A percentile compares a stretch with the other conserved stretches of the same genome.
Evolutionary conservation across 2,113 vertebrate species (phyloP).

Genomic region (Sinosuthora webbiana): DNA sequence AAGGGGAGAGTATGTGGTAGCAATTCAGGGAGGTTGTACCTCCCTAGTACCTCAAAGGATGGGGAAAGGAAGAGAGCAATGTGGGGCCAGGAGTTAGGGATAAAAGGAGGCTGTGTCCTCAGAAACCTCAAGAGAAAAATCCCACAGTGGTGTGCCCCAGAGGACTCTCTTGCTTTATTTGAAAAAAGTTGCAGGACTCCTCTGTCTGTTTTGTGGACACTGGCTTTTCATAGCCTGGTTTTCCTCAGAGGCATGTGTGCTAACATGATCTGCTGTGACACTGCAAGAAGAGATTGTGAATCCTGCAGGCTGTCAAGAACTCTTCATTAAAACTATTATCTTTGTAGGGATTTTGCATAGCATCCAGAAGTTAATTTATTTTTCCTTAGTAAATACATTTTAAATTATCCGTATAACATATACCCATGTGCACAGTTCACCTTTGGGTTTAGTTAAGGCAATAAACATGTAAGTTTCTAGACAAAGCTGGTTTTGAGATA

Average conservation of each 20-base stretch:
- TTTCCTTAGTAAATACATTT: not conserved
- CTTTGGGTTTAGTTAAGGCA: not conserved
- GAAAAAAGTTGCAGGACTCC: not conserved
- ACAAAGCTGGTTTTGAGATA: constrained; percentile 1
- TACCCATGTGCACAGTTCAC: not conserved
- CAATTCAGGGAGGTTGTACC: accelerated
- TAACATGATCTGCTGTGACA: not conserved
- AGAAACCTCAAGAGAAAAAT: not conserved
- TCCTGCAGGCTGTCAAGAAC: not conserved
- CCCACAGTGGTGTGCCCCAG: not conserved
- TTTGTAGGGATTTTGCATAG: not conserved
- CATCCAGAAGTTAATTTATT: not conserved
- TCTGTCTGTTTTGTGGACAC: not conserved
- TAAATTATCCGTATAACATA: not conserved
- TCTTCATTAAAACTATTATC: constrained; percentile 19
- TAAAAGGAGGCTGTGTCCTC: accelerated
- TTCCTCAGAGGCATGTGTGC: accelerated
- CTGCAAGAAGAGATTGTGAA: not conserved
- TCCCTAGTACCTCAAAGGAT: not conserved
- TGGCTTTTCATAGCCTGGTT: accelerated
- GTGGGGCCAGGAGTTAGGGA: accelerated
- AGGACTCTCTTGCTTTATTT: not conserved
- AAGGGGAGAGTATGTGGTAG: too few species aligned
- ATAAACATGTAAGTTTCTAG: not conserved
- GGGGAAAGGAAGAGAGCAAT: not conserved